phyloP scores from a whole-genome alignment of 2,888 invertebrate species.

The Epinotia ramella region DNA sequence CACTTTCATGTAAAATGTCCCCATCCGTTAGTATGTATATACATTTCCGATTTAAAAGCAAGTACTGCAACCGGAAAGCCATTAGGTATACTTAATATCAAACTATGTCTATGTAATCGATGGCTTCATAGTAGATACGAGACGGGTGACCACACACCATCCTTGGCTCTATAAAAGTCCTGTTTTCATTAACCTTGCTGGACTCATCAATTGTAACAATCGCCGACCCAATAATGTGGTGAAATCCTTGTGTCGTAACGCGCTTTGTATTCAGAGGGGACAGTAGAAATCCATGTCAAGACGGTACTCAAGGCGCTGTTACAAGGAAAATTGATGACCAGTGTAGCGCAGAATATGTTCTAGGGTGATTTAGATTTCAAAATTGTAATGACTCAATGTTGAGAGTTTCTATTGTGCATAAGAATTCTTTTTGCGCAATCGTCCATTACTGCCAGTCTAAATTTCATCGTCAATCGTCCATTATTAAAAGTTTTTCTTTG shows the following conservation, averaged over 20 bases:
- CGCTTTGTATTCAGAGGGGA: conserved; percentile 79
- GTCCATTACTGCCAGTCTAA: no score
- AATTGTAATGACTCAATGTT: conserved; percentile 20
- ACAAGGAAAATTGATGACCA: conserved; percentile 77
- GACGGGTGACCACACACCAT: conserved; percentile 49
- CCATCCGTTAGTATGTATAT: neutral
- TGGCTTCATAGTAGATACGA: conserved; percentile 14
- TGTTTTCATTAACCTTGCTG: conserved; percentile 64
- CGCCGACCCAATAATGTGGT: conserved; percentile 83
- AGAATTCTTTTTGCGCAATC: neutral
- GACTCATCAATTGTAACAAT: conserved; percentile 59
- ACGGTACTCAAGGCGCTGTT: conserved; percentile 72
- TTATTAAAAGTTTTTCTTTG: neutral
- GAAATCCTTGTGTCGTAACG: conserved; percentile 83
- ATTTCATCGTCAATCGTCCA: neutral
- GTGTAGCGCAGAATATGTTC: conserved; percentile 53
- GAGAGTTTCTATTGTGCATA: neutral
- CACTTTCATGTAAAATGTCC: neutral
- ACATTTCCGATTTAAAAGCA: neutral
- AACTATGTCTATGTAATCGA: conserved; percentile 8
- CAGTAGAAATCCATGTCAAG: conserved; percentile 84
- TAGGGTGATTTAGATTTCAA: conserved; percentile 25
- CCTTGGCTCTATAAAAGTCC: conserved; percentile 55
- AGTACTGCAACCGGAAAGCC: conserved; percentile 12
- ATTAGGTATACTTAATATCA: neutral